A percentile compares a stretch with the other conserved stretches of the same genome.
Conservation (phyloP, 1,140 invertebrate species). For the Colletes gigas region DNA sequence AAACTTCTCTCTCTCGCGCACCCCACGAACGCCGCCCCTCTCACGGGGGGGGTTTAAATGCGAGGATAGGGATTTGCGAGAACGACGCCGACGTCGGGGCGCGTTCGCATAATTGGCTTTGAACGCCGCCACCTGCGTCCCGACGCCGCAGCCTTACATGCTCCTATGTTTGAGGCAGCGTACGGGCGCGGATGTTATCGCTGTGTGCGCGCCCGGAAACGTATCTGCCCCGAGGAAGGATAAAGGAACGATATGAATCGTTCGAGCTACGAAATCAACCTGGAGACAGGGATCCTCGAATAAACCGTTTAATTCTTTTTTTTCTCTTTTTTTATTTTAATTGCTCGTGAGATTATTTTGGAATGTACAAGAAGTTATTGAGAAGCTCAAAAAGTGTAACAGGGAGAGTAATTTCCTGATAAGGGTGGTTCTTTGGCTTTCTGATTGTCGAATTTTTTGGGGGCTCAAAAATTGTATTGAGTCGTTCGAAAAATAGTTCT, state of each 20-base stretch:
- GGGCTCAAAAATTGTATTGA: too few species aligned
- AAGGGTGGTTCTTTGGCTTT: too few species aligned
- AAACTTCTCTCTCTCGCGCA: constrained; percentile 72
- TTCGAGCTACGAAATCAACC: neutral
- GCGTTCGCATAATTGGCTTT: constrained; percentile 80
- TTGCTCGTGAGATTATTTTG: too few species aligned
- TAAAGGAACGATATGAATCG: constrained; percentile 39
- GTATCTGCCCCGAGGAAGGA: constrained; percentile 11
- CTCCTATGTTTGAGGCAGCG: constrained; percentile 1
- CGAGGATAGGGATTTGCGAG: constrained; percentile 74
- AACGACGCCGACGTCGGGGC: constrained; percentile 71
- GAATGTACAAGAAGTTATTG: too few species aligned
- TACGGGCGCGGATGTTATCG: neutral
- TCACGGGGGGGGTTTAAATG: constrained; percentile 38
- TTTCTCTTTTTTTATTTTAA: too few species aligned
- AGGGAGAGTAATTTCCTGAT: too few species aligned
- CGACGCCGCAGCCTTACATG: constrained; percentile 68
- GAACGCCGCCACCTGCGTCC: constrained; percentile 79
- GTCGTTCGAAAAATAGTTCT: too few species aligned
- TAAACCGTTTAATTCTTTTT: neutral
- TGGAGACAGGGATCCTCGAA: neutral
- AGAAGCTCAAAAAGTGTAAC: too few species aligned
- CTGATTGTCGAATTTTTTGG: too few species aligned
- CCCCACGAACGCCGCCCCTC: neutral
- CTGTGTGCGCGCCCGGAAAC: constrained; percentile 12